These are phyloP conservation scores for Diglossa brunneiventris DNA, from an alignment of 2,113 vertebrate genomes.

Conservation along the genomic window DNA sequence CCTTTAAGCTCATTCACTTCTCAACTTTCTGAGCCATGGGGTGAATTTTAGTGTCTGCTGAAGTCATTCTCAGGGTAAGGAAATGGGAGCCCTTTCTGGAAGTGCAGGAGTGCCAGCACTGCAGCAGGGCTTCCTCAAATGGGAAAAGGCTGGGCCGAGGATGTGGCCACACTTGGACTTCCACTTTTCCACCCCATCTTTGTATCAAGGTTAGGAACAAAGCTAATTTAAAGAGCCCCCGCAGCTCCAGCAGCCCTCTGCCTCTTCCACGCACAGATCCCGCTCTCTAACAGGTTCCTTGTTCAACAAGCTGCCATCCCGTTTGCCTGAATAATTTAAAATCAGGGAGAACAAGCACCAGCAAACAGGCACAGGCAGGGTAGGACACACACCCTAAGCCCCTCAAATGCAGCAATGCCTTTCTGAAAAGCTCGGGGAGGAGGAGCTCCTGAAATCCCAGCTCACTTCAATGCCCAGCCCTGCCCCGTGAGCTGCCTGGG, in stretches of 20 bases:
- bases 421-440: not conserved
- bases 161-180: not conserved
- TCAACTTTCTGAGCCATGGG: not conserved
- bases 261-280: not conserved
- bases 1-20: not conserved
- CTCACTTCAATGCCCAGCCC: not conserved
- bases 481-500: rapidly evolving
- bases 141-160: not conserved
- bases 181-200: not conserved
- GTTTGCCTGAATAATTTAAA: not conserved
- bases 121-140: not conserved
- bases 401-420: not conserved
- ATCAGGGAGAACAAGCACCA: not conserved
- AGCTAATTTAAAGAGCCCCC: not conserved
- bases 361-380: not conserved
- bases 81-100: not conserved
- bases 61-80: not conserved
- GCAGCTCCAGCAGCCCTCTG: not conserved
- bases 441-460: not conserved
- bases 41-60: not conserved
- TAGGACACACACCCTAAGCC: not conserved
- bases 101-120: not conserved
- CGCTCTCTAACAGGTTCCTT: not conserved
- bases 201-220: not conserved
- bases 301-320: not conserved